Evolutionary conservation across 2,797 vertebrate species (phyloP).

Genomic region (Myotis vivesi): DNA sequence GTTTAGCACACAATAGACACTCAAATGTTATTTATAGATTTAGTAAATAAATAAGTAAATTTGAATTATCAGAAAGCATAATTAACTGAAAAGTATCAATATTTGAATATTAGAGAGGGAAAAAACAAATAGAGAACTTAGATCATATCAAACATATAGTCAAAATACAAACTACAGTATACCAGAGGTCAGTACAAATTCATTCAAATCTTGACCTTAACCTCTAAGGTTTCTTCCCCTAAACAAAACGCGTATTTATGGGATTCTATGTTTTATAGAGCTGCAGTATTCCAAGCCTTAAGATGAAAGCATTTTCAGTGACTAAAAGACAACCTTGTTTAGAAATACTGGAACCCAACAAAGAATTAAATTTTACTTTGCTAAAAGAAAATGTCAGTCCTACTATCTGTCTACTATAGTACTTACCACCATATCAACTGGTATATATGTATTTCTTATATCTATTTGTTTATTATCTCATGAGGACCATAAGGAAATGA

Average conservation of each 20-base stretch:
- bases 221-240: not conserved
- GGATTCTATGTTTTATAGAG: not conserved
- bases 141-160: not conserved
- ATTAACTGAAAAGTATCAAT: constrained; percentile 24
- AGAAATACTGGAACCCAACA: not conserved
- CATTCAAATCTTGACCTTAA: not conserved
- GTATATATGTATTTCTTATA: not conserved
- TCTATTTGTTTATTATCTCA: not conserved
- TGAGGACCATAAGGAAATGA: not conserved
- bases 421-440: not conserved
- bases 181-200: not conserved
- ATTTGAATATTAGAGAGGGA: not conserved
- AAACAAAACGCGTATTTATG: not conserved
- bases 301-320: not conserved
- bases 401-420: not conserved
- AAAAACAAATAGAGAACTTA: not conserved
- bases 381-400: not conserved
- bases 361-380: not conserved
- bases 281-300: not conserved
- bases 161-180: constrained; percentile 23
- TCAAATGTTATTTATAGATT: constrained; percentile 13
- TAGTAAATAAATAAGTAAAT: not conserved
- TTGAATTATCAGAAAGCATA: constrained; percentile 32
- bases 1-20: not conserved
- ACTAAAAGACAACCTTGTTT: not conserved